These are phyloP conservation scores for Drosophila aff. DNA, from an alignment of 1,140 invertebrate species.

Conservation along the genomic window DNA sequence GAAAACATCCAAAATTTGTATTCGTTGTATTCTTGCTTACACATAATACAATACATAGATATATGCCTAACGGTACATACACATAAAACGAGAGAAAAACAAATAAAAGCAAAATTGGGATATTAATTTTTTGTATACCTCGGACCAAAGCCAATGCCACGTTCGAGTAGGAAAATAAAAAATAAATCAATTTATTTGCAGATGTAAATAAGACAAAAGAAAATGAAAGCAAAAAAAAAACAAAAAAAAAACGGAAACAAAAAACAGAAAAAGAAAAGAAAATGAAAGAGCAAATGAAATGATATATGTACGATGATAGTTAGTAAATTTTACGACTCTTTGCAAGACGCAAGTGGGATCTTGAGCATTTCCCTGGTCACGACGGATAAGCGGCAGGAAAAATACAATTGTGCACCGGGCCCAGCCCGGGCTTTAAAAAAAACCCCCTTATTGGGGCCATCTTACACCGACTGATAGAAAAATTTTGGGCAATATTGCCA, in stretches of 20 bases:
- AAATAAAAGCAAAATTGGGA: slow-evolving; percentile 30
- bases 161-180: slow-evolving; percentile 39
- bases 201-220: slow-evolving; percentile 37
- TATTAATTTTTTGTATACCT: slow-evolving; percentile 54
- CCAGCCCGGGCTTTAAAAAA: slow-evolving; percentile 54
- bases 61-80: slow-evolving; percentile 4
- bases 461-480: slow-evolving; percentile 73
- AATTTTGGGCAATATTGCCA: slow-evolving; percentile 64
- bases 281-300: background rate
- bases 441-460: slow-evolving; percentile 54
- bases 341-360: slow-evolving; percentile 44
- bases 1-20: slow-evolving; percentile 31
- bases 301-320: slow-evolving; percentile 41
- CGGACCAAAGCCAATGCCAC: slow-evolving; percentile 39
- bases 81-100: slow-evolving; percentile 5
- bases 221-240: background rate
- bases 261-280: background rate
- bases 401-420: slow-evolving; percentile 53
- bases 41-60: slow-evolving; percentile 16
- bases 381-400: slow-evolving; percentile 49
- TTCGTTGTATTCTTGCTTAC: slow-evolving; percentile 22
- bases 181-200: slow-evolving; percentile 14
- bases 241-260: background rate
- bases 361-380: slow-evolving; percentile 54
- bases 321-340: slow-evolving; percentile 58